Percentiles rank a stretch among this genome's conserved stretches.
Conservation (phyloP, 2,888 invertebrate genomes). For the Athetis lepigone region DNA sequence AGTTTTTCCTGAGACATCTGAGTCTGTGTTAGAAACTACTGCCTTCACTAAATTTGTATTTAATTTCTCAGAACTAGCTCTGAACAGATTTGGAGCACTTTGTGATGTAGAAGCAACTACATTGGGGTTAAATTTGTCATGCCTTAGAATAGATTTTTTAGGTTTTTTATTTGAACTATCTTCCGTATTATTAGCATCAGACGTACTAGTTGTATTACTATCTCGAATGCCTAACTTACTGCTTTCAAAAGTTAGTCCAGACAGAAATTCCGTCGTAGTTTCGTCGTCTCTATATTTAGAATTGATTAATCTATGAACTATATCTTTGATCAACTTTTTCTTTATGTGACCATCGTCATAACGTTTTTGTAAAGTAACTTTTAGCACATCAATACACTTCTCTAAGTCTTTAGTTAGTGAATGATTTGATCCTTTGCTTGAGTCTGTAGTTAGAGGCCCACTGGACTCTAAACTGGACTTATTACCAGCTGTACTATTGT, state of each 20-base stretch:
- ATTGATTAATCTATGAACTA: conserved; percentile 91
- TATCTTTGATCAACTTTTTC: conserved; percentile 91
- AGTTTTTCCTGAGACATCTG: conserved; percentile 79
- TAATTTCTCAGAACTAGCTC: conserved; percentile 65
- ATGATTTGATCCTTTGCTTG: conserved; percentile 82
- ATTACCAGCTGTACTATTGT: conserved; percentile 74
- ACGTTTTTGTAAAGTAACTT: conserved; percentile 90
- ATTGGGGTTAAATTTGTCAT: conserved; percentile 81
- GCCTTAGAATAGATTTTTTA: conserved; percentile 84
- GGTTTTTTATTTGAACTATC: conserved; percentile 73
- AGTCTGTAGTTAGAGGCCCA: conserved; percentile 81
- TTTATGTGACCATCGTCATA: conserved; percentile 91
- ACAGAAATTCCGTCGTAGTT: conserved; percentile 85
- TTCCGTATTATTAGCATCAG: conserved; percentile 78
- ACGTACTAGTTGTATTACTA: conserved; percentile 79
- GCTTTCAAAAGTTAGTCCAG: conserved; percentile 81
- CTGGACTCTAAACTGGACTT: conserved; percentile 87
- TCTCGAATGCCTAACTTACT: conserved; percentile 71
- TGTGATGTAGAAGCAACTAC: conserved; percentile 83
- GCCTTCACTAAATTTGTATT: conserved; percentile 68
- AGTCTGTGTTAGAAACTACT: conserved; percentile 76
- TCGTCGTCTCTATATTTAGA: conserved; percentile 91
- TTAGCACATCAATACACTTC: conserved; percentile 91
- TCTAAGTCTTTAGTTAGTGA: conserved; percentile 91
- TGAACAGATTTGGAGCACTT: conserved; percentile 84